These are phyloP conservation scores for Gadus macrocephalus DNA, from an alignment of 2,113 vertebrate genomes.

Conservation along the genomic window DNA sequence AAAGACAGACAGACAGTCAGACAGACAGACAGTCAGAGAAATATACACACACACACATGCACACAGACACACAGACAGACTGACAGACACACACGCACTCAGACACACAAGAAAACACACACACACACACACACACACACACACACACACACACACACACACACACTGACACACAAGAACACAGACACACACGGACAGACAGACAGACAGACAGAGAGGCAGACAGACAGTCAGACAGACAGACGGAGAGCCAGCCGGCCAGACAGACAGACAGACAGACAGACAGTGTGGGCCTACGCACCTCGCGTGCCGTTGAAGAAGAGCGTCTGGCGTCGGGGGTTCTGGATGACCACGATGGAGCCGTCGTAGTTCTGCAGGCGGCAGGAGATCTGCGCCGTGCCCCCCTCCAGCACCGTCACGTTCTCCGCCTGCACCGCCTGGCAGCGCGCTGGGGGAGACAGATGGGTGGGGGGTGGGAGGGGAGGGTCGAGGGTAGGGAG, in stretches of 20 bases:
- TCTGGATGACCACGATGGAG: slow-evolving; percentile 92
- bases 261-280: neutral
- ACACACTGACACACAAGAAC: neutral
- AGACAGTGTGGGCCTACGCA: slow-evolving; percentile 26
- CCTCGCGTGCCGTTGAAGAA: slow-evolving; percentile 92
- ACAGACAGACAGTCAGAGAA: neutral
- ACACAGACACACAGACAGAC: neutral
- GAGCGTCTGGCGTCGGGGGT: slow-evolving; percentile 86
- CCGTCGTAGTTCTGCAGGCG: slow-evolving; percentile 88
- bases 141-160: slow-evolving; percentile 1
- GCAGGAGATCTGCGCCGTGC: slow-evolving; percentile 87
- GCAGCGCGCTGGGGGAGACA: slow-evolving; percentile 57
- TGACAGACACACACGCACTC: neutral
- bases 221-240: neutral
- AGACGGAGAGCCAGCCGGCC: neutral
- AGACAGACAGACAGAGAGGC: neutral
- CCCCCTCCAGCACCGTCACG: slow-evolving; percentile 85
- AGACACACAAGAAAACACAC: neutral
- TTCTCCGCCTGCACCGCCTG: slow-evolving; percentile 91
- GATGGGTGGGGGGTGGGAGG: slow-evolving; percentile 26
- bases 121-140: neutral
- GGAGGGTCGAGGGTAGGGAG: slow-evolving; percentile 15
- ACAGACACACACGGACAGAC: neutral
- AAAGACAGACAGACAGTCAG: neutral
- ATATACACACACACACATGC: no score